Conservation (phyloP, 2,888 invertebrate genomes). For the Pollenia griseotomentosa region DNA sequence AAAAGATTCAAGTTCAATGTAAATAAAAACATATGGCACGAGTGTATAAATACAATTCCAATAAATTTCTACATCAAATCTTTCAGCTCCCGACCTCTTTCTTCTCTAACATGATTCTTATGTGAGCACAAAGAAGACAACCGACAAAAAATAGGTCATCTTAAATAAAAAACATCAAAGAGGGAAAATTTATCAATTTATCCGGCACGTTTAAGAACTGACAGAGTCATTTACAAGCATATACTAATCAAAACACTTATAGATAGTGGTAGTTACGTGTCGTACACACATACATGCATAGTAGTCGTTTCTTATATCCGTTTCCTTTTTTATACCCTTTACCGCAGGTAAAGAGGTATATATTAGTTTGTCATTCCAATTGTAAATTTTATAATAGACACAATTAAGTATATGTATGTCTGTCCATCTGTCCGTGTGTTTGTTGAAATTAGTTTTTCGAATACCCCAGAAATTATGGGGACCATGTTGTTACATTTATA, state of each 20-base stretch:
- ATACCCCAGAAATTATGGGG: too few species aligned
- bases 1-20: slow-evolving; percentile 58
- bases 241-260: neutral
- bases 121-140: neutral
- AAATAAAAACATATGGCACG: slow-evolving; percentile 51
- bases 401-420: too few species aligned
- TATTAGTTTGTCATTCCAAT: too few species aligned
- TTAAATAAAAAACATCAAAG: neutral
- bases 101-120: neutral
- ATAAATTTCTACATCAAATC: neutral
- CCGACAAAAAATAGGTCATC: slow-evolving; percentile 25
- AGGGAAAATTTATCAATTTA: neutral
- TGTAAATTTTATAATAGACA: too few species aligned
- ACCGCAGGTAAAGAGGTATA: too few species aligned
- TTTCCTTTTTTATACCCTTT: neutral
- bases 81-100: neutral
- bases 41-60: neutral
- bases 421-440: too few species aligned
- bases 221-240: neutral
- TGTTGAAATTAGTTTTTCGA: too few species aligned
- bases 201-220: slow-evolving; percentile 10
- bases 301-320: neutral
- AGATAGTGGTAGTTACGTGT: neutral
- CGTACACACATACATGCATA: neutral
- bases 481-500: too few species aligned